phyloP scores from a whole-genome alignment of 2,888 invertebrate species.

The Drosophila pseudotakahashii region DNA sequence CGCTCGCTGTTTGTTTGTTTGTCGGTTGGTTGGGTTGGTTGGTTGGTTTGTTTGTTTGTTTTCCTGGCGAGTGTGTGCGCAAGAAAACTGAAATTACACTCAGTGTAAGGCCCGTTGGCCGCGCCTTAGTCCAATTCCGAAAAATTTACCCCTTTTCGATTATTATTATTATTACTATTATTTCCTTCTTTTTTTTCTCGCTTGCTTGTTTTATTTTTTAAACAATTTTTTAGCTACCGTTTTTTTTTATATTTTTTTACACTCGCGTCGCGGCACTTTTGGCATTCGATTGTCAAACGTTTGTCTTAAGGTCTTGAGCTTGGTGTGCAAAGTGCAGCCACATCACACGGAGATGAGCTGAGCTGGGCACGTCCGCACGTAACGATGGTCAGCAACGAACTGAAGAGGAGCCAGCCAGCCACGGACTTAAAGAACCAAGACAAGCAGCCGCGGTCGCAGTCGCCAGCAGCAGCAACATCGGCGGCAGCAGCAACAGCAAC shows the following conservation, averaged over 20 bases:
- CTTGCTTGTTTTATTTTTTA: constrained; percentile 15
- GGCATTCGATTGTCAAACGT: constrained; percentile 11
- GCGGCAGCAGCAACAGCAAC: constrained; percentile 28
- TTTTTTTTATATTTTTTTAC: constrained; percentile 23
- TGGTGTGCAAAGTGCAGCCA: constrained; percentile 40
- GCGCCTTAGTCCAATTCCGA: constrained; percentile 67
- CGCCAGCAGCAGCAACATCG: constrained; percentile 63
- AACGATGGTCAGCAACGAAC: constrained; percentile 85
- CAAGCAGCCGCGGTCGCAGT: constrained; percentile 73
- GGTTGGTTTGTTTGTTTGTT: constrained; percentile 58
- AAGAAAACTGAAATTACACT: constrained; percentile 74
- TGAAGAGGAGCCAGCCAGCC: constrained; percentile 84
- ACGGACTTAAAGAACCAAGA: constrained; percentile 84
- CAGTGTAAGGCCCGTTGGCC: constrained; percentile 51
- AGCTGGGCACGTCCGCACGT: constrained; percentile 83
- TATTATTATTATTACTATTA: constrained; percentile 45
- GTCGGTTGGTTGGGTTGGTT: constrained; percentile 37
- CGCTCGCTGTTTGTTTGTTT: constrained; percentile 61
- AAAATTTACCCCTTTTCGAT: constrained; percentile 32
- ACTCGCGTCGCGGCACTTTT: constrained; percentile 64
- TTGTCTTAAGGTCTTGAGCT: not conserved
- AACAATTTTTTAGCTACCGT: constrained; percentile 38
- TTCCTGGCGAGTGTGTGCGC: constrained; percentile 60
- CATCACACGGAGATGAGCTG: constrained; percentile 53
- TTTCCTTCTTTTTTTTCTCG: constrained; percentile 16